Evolutionary conservation across 92 coral and sea anemone species (phyloP).

Genomic region (Umimayanthus chanpuru): DNA sequence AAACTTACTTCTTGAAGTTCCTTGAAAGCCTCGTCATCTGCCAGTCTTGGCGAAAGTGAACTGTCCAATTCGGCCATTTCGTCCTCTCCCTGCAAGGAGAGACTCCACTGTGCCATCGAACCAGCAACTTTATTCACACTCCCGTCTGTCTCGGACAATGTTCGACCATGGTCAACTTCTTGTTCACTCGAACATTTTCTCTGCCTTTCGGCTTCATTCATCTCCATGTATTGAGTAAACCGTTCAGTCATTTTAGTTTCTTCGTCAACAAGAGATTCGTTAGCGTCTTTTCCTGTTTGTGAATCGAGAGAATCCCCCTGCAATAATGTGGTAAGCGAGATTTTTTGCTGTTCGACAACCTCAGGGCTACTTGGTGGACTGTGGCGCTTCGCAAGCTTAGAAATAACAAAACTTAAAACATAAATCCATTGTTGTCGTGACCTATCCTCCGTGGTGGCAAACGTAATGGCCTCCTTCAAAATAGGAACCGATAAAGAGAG

Average conservation of each 20-base stretch:
- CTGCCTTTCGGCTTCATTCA: background rate
- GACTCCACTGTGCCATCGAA: constrained; percentile 56
- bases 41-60: constrained; percentile 62
- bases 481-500: constrained; percentile 78
- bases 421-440: constrained; percentile 75
- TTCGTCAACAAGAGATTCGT: background rate
- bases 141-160: constrained; percentile 46
- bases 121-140: constrained; percentile 9
- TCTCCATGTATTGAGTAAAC: background rate
- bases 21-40: constrained; percentile 79
- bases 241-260: background rate
- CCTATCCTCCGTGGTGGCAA: constrained; percentile 82
- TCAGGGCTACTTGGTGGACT: constrained; percentile 46
- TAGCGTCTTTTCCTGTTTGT: background rate
- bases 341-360: constrained; percentile 33
- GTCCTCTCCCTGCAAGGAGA: constrained; percentile 67
- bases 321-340: constrained; percentile 41
- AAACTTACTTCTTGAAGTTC: constrained; percentile 77
- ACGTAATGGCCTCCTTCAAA: constrained; percentile 72
- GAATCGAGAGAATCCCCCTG: background rate
- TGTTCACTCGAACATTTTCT: background rate
- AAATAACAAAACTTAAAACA: constrained; percentile 73
- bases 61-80: constrained; percentile 67
- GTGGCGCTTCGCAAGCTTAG: constrained; percentile 57
- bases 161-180: constrained; percentile 28